phyloP scores from a whole-genome alignment of 2,888 invertebrate genomes.

The Leucophenga montana region DNA sequence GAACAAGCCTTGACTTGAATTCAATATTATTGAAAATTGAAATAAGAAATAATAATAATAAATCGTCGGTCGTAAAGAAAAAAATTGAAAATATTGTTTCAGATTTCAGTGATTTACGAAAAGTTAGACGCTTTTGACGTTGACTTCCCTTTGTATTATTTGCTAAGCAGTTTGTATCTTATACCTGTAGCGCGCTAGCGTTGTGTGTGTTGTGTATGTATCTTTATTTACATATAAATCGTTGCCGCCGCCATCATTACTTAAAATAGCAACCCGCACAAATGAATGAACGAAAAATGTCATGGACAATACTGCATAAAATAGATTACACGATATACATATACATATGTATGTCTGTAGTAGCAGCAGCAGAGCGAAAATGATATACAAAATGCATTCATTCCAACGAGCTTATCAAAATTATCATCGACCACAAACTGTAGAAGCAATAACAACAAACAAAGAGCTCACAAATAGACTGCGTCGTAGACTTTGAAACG shows the following conservation, averaged over 20 bases:
- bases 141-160: no score
- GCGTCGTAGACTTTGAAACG: conserved; percentile 20
- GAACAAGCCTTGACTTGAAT: no score
- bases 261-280: not conserved
- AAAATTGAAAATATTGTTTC: no score
- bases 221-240: no score
- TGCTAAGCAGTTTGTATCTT: conserved; percentile 37
- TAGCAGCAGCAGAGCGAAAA: no score
- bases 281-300: conserved; percentile 42
- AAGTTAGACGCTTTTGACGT: not conserved
- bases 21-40: not conserved
- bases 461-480: conserved; percentile 2
- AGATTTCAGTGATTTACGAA: no score
- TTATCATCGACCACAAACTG: conserved; percentile 33
- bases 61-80: no score
- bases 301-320: conserved; percentile 32
- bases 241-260: no score
- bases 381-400: no score
- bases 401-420: no score
- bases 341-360: no score
- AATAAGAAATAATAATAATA: conserved; percentile 18
- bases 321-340: no score
- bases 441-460: conserved; percentile 49
- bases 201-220: conserved; percentile 7
- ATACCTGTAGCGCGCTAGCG: conserved; percentile 22